These are phyloP conservation scores for Ruditapes philippinarum DNA, from an alignment of 1,140 invertebrate genomes.

Conservation along the genomic window DNA sequence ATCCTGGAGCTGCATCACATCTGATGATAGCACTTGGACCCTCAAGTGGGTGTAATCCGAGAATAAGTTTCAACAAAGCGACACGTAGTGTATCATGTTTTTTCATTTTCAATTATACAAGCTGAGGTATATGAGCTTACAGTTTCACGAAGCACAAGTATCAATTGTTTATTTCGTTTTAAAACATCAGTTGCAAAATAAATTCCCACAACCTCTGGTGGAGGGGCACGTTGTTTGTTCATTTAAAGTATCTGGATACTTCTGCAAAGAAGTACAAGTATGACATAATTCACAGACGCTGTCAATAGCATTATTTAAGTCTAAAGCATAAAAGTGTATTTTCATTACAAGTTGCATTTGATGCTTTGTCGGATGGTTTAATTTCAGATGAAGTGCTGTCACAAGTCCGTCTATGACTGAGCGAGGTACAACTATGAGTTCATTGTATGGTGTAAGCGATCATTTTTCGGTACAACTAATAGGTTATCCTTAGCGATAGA, in stretches of 20 bases:
- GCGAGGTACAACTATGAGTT: slow-evolving; percentile 71
- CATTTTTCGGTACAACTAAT: too few species aligned
- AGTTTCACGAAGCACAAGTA: slow-evolving; percentile 63
- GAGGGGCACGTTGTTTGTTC: slow-evolving; percentile 22
- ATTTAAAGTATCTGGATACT: not conserved
- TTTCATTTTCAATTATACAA: slow-evolving; percentile 45
- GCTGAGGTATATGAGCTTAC: slow-evolving; percentile 56
- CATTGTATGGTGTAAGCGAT: slow-evolving; percentile 24
- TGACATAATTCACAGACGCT: slow-evolving; percentile 47
- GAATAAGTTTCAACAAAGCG: not conserved
- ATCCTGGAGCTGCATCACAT: slow-evolving; percentile 38
- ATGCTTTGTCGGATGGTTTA: slow-evolving; percentile 67
- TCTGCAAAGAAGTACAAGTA: slow-evolving; percentile 55
- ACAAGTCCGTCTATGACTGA: slow-evolving; percentile 63
- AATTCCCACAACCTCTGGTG: slow-evolving; percentile 27
- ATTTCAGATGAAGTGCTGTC: slow-evolving; percentile 70
- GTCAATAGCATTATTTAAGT: slow-evolving; percentile 59
- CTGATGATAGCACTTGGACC: slow-evolving; percentile 51
- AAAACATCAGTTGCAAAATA: slow-evolving; percentile 64
- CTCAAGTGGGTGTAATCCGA: slow-evolving; percentile 48
- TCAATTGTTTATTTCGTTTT: slow-evolving; percentile 50
- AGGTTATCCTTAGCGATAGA: too few species aligned
- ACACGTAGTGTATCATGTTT: slow-evolving; percentile 19
- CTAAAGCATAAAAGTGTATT: slow-evolving; percentile 68
- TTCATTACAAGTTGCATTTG: slow-evolving; percentile 64